Conservation (phyloP, 92 coral and sea anemone species). For the Pocillopora meandrina region DNA sequence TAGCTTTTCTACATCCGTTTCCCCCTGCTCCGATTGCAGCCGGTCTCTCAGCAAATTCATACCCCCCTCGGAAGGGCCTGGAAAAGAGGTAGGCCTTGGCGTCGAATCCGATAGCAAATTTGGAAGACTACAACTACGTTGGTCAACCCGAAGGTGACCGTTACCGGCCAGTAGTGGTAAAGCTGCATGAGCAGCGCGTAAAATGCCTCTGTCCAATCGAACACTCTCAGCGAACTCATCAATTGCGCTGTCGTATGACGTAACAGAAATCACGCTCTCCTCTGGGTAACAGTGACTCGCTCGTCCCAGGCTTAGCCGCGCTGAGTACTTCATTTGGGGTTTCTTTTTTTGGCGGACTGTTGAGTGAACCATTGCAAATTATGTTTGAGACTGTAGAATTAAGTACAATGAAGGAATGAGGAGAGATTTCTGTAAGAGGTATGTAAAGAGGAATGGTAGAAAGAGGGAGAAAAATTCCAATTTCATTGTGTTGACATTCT, state of each 20-base stretch:
- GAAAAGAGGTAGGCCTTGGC: not conserved
- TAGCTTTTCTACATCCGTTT: not conserved
- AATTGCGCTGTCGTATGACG: conserved; percentile 71
- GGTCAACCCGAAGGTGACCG: conserved; percentile 7
- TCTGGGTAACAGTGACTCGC: conserved; percentile 65
- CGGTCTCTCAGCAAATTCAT: not conserved
- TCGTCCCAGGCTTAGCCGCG: conserved; percentile 60
- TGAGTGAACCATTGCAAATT: not conserved
- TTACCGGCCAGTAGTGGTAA: conserved; percentile 1
- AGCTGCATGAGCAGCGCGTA: not conserved
- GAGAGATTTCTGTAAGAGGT: not conserved
- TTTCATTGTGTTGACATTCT: not conserved
- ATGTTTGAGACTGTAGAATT: not conserved
- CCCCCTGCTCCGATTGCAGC: not conserved
- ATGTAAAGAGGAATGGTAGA: too few relatives aligned
- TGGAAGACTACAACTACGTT: conserved; percentile 37
- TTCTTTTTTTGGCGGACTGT: conserved; percentile 58
- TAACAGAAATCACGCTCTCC: conserved; percentile 81
- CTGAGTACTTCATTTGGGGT: conserved; percentile 40
- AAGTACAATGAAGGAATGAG: not conserved
- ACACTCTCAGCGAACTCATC: conserved; percentile 76
- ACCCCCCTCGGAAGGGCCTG: not conserved
- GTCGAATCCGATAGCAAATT: conserved; percentile 20
- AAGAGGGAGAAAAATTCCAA: not conserved
- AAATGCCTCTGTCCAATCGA: conserved; percentile 42